Evolutionary conservation across 2,113 vertebrate genomes (phyloP).

Genomic region (Proterorhinus semilunaris): DNA sequence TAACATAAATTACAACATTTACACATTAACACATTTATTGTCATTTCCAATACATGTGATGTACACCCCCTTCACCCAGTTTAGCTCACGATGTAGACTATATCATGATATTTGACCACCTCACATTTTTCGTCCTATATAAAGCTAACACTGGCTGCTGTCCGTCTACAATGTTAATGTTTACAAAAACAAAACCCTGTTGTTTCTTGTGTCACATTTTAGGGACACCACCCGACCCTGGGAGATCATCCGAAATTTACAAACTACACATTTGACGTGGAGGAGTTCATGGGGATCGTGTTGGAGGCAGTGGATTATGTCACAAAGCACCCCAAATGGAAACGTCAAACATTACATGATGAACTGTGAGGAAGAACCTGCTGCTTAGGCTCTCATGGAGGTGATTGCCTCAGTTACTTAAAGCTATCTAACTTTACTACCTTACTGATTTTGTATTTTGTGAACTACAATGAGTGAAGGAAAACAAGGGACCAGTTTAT

Average conservation of each 20-base stretch:
- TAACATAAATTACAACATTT: no score
- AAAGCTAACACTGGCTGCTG: background rate
- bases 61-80: no score
- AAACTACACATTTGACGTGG: constrained; percentile 93
- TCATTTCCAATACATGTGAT: no score
- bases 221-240: constrained; percentile 97
- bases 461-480: background rate
- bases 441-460: background rate
- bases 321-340: constrained; percentile 86
- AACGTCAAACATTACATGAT: constrained; percentile 71
- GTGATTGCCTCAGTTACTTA: constrained; percentile 1
- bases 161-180: background rate
- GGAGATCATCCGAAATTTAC: constrained; percentile 97
- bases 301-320: constrained; percentile 85
- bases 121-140: background rate
- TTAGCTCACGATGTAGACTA: background rate
- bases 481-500: background rate
- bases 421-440: background rate
- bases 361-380: constrained; percentile 79
- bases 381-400: background rate
- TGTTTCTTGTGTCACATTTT: constrained; percentile 6
- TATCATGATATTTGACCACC: background rate
- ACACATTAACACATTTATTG: no score
- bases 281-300: constrained; percentile 92
- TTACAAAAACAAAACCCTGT: background rate